Base-by-base conservation (phyloP, 2,797 vertebrate genomes). In the Poeciliopsis paucimaculata region DNA sequence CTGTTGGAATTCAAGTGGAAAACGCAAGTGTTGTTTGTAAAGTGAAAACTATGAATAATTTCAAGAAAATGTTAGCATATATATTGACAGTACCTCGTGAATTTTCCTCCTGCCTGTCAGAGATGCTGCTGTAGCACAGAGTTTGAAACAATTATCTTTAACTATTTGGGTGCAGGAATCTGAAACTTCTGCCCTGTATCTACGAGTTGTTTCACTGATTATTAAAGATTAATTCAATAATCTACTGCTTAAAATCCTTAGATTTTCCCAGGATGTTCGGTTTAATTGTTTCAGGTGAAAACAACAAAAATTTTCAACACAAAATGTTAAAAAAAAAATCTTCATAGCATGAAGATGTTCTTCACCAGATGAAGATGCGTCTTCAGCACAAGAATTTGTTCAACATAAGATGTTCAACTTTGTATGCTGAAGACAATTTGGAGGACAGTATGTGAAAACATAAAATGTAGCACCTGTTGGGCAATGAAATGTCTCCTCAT, bases 131-230 rank as follows among this genome's bases (percentile, higher is more conserved):
- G 18, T 62, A 71, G 34, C 39, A 5, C 6, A 57, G 53, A 53
- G 68, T 62, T 76, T 36, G 6, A 75, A 68, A 34, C 60, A 51
- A 28, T 10, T 15, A 41, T 62, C 18, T 72, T 71, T 78, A 20
- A 51, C 26, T 10, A 39, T 55, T 70, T 12, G 34, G 49, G 12
- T 34, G 41, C 41, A 6, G 43, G 36, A 62, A 41, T 26, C 41
- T 76, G n/a, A 57, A 71, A 31, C 34, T 31, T 13, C 23, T 64
- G n/a, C 18, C 53, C 8, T 34, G 31, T n/a, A 10, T 39, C 16
- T 51, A 57, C 43, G 8, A 70, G 34, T 66, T 28, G 39, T 60
- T 72, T 79, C 28, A 55, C 46, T 76, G 46, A 71, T 53, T 66
- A 43, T 0, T 28, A 53, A 73, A n/a, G 1, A 10, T 76, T 11